Base-by-base conservation (phyloP, 1,140 invertebrate species). In the Halyomorpha halys region DNA sequence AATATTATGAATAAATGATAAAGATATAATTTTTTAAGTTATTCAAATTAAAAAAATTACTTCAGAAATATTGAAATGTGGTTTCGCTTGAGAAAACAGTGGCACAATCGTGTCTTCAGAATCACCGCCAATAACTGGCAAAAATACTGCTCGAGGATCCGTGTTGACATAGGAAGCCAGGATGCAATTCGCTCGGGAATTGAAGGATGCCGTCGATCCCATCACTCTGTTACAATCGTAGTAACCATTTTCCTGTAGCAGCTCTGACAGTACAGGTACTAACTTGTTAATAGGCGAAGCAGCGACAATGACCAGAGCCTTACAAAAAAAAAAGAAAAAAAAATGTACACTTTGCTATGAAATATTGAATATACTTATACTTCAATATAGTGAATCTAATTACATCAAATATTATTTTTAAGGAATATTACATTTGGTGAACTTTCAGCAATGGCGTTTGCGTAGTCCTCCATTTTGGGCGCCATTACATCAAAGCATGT, bases 111-210 rank as follows among this genome's bases (percentile, higher is more conserved):
- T 92, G 27, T 81, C 76, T 4, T 85, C 81, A 44, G 85, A 83
- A 71, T 88, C 83, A 44, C 90, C 91, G n/a, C 90, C 90, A 65
- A 94, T 81, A 0, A 94, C 85, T 0, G 90, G 90, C 8, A 90
- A 83, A 49, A 81, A 76, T 0, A 89, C 84, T 65, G 82, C 79
- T 70, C 82, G 78, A 0, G 87, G 84, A 47, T 83, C 80, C 4
- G 86, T 69, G 0, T 75, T 72, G 53, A 78, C 74, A 53, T 81
- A 74, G 0, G 81, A 79, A 0, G 80, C 73, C 27, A 90, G 88
- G 8, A 63, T 16, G 11, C 82, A 84, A 73, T 89, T 90, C 2
- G 89, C 84, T 70, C 87, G 76, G 19, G 90, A 85, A 64, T 84
- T 80, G 75, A 90, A 84, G 14, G 90, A 73, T 19, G 85, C 85